Conservation (phyloP, 2,113 vertebrate species). For the Dermatemys mawii region DNA sequence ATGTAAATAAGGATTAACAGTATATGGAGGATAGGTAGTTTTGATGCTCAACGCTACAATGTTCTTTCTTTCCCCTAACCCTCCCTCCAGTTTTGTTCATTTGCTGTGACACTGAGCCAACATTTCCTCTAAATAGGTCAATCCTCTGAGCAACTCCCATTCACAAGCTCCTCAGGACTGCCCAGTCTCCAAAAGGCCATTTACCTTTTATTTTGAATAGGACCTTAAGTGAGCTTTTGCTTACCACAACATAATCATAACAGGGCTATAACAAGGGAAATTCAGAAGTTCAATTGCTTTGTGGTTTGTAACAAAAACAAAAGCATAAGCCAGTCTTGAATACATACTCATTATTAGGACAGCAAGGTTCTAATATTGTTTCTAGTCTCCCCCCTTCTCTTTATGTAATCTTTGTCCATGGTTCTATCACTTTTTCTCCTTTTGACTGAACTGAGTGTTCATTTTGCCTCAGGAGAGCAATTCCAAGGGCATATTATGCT, state of each 20-base stretch:
- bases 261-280: conserved; percentile 12
- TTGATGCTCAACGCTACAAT: not conserved
- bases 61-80: not conserved
- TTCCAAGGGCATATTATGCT: not conserved
- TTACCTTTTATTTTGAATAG: conserved; percentile 26
- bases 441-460: conserved; percentile 39
- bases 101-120: not conserved
- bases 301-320: conserved; percentile 45
- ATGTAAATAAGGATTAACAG: not conserved
- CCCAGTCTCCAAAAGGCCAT: conserved; percentile 36
- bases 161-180: not conserved
- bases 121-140: not conserved
- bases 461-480: conserved; percentile 51
- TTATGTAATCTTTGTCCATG: conserved; percentile 14
- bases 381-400: conserved; percentile 14
- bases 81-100: not conserved
- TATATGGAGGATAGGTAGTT: not conserved
- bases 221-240: not conserved
- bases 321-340: conserved; percentile 22
- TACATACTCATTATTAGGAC: not conserved
- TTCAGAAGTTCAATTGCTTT: conserved; percentile 37
- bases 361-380: not conserved
- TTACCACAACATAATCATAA: conserved; percentile 18
- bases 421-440: not conserved
- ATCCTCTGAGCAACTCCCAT: not conserved